Evolutionary conservation across 2,113 vertebrate species (phyloP).

Genomic region (Rhinolophus ferrumequinum): DNA sequence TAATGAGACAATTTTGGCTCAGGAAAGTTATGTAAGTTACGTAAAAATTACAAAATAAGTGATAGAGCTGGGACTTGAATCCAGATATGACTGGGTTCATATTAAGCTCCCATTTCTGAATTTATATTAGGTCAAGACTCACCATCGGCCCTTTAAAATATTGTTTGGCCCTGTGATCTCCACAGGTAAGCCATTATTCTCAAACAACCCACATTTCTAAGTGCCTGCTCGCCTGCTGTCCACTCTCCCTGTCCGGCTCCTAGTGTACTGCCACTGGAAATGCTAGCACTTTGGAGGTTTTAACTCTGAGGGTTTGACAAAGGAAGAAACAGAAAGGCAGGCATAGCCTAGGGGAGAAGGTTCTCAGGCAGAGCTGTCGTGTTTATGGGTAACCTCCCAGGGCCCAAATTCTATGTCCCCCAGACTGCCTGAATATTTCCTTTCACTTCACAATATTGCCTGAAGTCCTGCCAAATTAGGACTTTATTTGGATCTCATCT

Average conservation of each 20-base stretch:
- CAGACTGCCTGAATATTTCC: background rate
- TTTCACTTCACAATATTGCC: background rate
- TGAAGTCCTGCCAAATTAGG: background rate
- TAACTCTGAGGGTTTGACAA: background rate
- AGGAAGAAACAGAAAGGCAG: slow-evolving; percentile 18
- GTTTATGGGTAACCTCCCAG: background rate
- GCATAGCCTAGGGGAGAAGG: background rate
- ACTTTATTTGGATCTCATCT: slow-evolving; percentile 6
- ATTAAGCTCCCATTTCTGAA: background rate
- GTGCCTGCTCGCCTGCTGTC: background rate
- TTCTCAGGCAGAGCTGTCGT: background rate
- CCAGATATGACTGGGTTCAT: background rate
- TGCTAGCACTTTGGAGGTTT: background rate
- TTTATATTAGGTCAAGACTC: background rate
- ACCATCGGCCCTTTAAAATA: background rate
- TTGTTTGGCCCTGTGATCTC: background rate
- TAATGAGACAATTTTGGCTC: background rate
- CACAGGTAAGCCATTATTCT: background rate
- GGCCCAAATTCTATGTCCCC: background rate
- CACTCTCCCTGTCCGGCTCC: background rate
- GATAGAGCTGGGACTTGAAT: background rate
- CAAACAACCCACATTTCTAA: background rate
- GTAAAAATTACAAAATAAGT: slow-evolving; percentile 20
- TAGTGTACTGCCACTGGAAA: background rate
- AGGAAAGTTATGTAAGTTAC: background rate